phyloP scores from a whole-genome alignment of 2,113 vertebrate species.

The Marcusenius ussheri region DNA sequence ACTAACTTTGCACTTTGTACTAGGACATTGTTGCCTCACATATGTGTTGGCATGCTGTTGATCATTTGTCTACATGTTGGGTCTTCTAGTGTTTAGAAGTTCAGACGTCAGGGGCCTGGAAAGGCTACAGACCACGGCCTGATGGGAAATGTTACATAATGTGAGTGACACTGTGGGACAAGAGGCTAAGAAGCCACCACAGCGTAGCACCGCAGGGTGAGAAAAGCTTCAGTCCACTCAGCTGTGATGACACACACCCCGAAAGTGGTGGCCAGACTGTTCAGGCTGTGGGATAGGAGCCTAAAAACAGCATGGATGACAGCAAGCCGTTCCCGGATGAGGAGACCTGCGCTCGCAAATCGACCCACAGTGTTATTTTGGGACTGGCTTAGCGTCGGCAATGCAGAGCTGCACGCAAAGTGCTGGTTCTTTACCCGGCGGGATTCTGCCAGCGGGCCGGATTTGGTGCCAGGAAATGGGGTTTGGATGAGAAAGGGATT shows the following conservation, averaged over 20 bases:
- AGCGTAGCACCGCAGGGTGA: background rate
- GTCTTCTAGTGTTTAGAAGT: background rate
- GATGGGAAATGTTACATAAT: background rate
- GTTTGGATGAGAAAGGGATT: background rate
- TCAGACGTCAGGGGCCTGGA: background rate
- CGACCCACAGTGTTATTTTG: background rate
- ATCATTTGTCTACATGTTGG: background rate
- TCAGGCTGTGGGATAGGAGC: background rate
- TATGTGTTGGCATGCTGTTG: background rate
- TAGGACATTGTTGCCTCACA: background rate
- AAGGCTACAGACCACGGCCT: background rate
- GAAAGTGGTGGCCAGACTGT: background rate
- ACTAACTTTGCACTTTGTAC: slow-evolving; percentile 1
- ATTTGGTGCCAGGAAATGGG: background rate
- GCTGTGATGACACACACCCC: background rate
- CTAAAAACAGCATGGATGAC: background rate
- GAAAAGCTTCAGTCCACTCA: background rate
- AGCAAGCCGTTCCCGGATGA: background rate
- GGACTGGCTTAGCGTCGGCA: background rate
- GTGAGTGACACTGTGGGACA: background rate
- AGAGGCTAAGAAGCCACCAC: background rate
- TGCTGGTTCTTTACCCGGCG: background rate
- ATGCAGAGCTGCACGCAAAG: background rate
- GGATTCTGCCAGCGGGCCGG: background rate
- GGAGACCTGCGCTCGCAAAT: background rate